A percentile compares a stretch with the other conserved stretches of the same genome.
Evolutionary conservation across 2,888 invertebrate species (phyloP).

Genomic region (Aphodius granarius): DNA sequence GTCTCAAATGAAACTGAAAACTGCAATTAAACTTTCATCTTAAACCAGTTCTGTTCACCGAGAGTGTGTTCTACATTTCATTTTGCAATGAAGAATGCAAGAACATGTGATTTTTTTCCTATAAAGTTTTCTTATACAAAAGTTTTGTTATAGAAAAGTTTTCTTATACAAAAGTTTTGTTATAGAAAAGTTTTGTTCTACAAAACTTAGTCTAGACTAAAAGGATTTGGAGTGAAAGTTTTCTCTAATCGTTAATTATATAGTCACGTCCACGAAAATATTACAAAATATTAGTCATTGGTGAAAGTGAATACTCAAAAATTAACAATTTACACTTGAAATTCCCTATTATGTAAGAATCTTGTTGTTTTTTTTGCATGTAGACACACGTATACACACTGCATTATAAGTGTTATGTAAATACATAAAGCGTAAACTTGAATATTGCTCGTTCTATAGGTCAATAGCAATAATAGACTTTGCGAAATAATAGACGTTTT

Average conservation of each 20-base stretch:
- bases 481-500: no score
- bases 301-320: neutral
- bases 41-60: neutral
- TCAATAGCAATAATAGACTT: neutral
- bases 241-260: neutral
- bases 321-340: neutral
- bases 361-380: neutral
- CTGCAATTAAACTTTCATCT: slow-evolving; percentile 8
- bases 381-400: no score
- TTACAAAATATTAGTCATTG: neutral
- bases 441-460: neutral
- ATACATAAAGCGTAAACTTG: neutral
- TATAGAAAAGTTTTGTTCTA: no score
- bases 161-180: no score
- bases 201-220: no score
- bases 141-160: no score
- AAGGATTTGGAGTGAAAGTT: neutral
- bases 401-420: neutral
- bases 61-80: slow-evolving; percentile 8
- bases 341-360: neutral
- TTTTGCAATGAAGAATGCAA: neutral
- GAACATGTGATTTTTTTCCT: neutral
- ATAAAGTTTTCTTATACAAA: no score
- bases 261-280: neutral
- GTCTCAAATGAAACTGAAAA: neutral